A percentile compares a stretch with the other conserved stretches of the same genome.
phyloP scores from a whole-genome alignment of 2,797 vertebrate genomes.

The Esox masquinongy region DNA sequence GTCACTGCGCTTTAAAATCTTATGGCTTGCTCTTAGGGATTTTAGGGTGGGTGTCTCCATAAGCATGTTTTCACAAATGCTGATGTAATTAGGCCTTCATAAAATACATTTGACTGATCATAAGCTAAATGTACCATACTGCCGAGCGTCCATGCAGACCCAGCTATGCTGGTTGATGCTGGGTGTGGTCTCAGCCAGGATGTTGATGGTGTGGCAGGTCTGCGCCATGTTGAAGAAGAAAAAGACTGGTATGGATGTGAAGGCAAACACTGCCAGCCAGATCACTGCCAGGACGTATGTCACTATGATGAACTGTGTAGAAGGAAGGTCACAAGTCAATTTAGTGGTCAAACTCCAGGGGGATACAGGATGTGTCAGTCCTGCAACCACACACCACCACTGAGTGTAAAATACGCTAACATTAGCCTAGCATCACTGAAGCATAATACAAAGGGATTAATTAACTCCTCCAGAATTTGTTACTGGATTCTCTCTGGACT shows the following conservation, averaged over 20 bases:
- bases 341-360: background rate
- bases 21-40: background rate
- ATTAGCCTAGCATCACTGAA: background rate
- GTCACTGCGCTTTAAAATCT: no score
- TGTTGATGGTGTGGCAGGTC: constrained; percentile 91
- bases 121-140: constrained; percentile 81
- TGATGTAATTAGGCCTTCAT: no score
- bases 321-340: constrained; percentile 37
- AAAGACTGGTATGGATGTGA: constrained; percentile 90
- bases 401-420: background rate
- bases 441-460: background rate
- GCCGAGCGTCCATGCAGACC: constrained; percentile 93
- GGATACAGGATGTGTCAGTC: background rate
- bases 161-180: constrained; percentile 80
- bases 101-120: background rate
- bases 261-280: constrained; percentile 93
- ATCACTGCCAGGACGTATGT: constrained; percentile 91
- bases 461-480: background rate
- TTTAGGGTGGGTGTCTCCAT: background rate
- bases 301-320: constrained; percentile 89
- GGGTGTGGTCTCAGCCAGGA: constrained; percentile 88
- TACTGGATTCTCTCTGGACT: background rate
- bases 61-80: no score
- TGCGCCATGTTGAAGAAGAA: constrained; percentile 96
- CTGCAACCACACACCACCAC: background rate